Evolutionary conservation across 2,797 vertebrate genomes (phyloP).

Genomic region (Catharus ustulatus): DNA sequence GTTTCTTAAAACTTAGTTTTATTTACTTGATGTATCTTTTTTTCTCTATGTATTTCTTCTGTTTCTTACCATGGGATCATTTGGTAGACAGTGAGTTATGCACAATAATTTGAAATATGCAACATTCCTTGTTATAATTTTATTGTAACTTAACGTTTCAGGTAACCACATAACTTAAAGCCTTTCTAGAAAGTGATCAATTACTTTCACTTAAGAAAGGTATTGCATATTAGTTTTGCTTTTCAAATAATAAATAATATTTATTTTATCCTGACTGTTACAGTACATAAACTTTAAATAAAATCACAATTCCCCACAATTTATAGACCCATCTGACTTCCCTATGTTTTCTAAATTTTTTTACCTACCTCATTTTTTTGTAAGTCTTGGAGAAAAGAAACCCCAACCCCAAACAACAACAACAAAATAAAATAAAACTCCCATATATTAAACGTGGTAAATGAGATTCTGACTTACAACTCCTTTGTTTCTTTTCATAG

Average conservation of each 20-base stretch:
- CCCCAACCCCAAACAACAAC: fast-evolving
- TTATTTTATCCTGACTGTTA: neutral
- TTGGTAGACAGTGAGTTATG: neutral
- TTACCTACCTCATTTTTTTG: neutral
- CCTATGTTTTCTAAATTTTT: neutral
- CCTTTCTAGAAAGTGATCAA: neutral
- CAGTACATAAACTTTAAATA: neutral
- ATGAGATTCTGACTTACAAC: neutral
- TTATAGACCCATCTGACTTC: neutral
- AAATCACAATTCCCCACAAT: neutral
- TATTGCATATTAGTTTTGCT: neutral
- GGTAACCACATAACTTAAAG: neutral
- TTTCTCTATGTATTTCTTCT: neutral
- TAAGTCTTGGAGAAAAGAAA: neutral
- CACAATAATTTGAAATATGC: neutral
- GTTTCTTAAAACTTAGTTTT: neutral
- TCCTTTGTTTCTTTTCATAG: neutral
- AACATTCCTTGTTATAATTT: neutral
- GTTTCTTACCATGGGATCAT: neutral
- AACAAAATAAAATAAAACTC: neutral
- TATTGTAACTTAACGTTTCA: neutral
- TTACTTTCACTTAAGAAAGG: neutral
- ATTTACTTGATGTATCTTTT: neutral
- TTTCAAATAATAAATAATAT: neutral
- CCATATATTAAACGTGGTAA: neutral